Conservation (phyloP, 2,113 vertebrate genomes). For the Nibea coibor region DNA sequence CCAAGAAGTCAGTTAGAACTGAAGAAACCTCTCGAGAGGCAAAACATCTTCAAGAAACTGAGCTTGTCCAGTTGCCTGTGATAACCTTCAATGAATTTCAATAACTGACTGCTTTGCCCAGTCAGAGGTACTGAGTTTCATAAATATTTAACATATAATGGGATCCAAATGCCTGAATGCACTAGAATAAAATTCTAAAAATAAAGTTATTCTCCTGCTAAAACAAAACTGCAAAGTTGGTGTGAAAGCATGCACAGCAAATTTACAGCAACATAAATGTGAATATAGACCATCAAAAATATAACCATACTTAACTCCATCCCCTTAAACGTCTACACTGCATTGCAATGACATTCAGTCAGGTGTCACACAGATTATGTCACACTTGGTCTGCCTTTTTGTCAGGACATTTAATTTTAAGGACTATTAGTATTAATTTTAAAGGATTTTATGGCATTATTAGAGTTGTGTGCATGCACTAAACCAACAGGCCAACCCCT, state of each 20-base stretch:
- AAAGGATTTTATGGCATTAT: too few species aligned
- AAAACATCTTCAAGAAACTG: too few species aligned
- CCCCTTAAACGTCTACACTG: background rate
- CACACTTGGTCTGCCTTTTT: background rate
- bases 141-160: background rate
- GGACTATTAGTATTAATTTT: background rate
- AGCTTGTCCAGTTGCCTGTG: too few species aligned
- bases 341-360: too few species aligned
- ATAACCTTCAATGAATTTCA: too few species aligned
- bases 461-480: background rate
- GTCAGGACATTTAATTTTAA: background rate
- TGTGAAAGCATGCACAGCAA: background rate
- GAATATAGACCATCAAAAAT: background rate
- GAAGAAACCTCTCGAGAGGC: too few species aligned
- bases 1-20: too few species aligned
- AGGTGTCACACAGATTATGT: background rate
- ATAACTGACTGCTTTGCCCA: background rate
- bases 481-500: background rate
- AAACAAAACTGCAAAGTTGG: background rate
- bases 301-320: background rate
- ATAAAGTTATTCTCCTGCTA: background rate
- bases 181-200: background rate
- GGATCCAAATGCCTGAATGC: background rate
- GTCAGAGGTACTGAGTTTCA: background rate
- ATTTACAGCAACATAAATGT: background rate